phyloP scores from a whole-genome alignment of 2,797 vertebrate genomes.

The Rhynchonycteris naso region DNA sequence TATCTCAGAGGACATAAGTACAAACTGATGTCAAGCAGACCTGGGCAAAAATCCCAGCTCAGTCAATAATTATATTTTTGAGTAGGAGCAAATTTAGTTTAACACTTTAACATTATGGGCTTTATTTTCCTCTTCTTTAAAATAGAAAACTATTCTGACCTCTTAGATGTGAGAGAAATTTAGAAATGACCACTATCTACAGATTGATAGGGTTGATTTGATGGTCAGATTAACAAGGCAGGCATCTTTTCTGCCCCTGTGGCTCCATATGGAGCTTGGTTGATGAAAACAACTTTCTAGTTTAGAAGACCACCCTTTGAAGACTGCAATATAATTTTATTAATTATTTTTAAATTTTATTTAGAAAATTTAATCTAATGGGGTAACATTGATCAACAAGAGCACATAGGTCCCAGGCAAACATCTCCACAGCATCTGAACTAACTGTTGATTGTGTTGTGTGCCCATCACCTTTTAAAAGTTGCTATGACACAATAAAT shows the following conservation, averaged over 20 bases:
- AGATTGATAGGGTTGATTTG: not conserved
- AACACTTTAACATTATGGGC: not conserved
- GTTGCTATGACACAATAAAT: no score
- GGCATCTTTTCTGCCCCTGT: not conserved
- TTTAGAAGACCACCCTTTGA: not conserved
- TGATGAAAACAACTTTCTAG: not conserved
- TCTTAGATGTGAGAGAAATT: not conserved
- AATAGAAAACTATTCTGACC: not conserved
- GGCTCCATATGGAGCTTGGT: not conserved
- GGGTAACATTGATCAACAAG: no score
- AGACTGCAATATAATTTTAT: not conserved
- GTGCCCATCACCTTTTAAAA: not conserved
- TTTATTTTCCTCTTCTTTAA: slow-evolving; percentile 26
- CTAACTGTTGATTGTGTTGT: no score
- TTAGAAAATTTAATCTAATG: no score
- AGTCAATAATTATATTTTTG: not conserved
- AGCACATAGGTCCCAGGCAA: no score
- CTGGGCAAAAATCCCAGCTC: not conserved
- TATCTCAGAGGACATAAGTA: not conserved
- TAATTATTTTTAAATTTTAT: no score
- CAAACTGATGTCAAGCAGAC: not conserved
- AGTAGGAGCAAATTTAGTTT: not conserved
- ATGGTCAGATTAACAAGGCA: not conserved
- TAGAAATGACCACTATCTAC: not conserved
- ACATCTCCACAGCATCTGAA: no score